These are phyloP conservation scores for Muntiacus reevesi DNA, from an alignment of 2,113 vertebrate genomes.

Conservation along the genomic window DNA sequence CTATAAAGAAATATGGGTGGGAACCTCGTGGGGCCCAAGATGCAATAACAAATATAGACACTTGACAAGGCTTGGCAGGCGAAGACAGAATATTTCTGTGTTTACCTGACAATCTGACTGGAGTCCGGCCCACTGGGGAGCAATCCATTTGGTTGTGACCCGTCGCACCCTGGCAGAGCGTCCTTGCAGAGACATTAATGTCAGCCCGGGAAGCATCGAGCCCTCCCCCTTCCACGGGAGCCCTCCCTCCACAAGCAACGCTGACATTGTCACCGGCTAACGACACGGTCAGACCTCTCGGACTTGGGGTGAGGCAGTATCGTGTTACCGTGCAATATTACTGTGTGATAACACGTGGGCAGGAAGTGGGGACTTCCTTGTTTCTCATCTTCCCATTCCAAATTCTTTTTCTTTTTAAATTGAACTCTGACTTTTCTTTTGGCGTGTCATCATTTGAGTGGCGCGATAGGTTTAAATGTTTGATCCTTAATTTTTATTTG, in stretches of 20 bases:
- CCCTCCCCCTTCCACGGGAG: background rate
- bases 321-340: background rate
- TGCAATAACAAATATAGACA: conserved; percentile 63
- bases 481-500: background rate
- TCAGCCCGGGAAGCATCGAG: conserved; percentile 12
- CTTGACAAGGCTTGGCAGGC: conserved; percentile 69
- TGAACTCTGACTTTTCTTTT: background rate
- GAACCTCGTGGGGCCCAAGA: conserved; percentile 46
- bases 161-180: conserved; percentile 47
- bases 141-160: conserved; percentile 72
- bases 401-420: background rate
- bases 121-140: conserved; percentile 55
- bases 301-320: background rate
- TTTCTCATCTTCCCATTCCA: background rate
- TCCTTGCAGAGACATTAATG: conserved; percentile 66
- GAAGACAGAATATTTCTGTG: conserved; percentile 68
- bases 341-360: fast-evolving
- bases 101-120: conserved; percentile 65
- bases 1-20: conserved; percentile 60
- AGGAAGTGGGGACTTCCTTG: background rate
- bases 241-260: background rate
- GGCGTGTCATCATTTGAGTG: background rate
- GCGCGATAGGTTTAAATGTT: background rate
- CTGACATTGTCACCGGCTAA: background rate
- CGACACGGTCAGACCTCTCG: background rate